Conservation (phyloP, 2,113 vertebrate genomes). For the Balaeniceps rex region DNA sequence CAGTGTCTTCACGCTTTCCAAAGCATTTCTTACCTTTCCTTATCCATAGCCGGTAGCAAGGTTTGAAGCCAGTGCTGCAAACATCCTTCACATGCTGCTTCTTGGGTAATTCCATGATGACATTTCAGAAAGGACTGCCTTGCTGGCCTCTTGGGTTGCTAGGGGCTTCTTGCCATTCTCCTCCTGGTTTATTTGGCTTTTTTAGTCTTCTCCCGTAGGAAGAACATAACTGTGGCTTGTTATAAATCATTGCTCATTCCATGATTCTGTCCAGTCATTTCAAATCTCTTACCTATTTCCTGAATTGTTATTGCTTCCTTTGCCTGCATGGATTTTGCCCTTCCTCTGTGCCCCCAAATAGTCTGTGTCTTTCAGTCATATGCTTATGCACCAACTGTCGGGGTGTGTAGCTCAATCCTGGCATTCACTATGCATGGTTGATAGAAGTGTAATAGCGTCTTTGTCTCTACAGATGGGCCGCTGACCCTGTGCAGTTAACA, state of each 20-base stretch:
- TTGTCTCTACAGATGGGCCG: not conserved
- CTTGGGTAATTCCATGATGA: not conserved
- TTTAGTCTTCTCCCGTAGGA: not conserved
- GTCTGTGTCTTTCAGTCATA: not conserved
- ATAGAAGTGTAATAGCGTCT: not conserved
- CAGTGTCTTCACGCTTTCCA: not conserved
- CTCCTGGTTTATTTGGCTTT: not conserved
- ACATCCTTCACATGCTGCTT: not conserved
- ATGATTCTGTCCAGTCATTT: not conserved
- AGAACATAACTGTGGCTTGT: not conserved
- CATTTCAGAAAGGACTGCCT: not conserved
- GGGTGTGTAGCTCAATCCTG: not conserved
- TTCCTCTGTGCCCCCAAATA: not conserved
- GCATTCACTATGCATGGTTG: fast-evolving
- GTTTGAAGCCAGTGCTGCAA: not conserved
- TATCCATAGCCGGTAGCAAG: not conserved
- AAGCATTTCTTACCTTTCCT: not conserved
- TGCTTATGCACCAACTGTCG: no score
- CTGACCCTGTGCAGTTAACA: not conserved
- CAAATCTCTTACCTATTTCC: not conserved
- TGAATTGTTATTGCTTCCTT: not conserved
- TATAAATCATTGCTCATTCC: not conserved
- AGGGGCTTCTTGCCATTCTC: not conserved
- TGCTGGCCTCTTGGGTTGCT: not conserved
- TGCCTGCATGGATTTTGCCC: not conserved